Base-by-base conservation (phyloP, 2,113 vertebrate species). In the Tyto alba region DNA sequence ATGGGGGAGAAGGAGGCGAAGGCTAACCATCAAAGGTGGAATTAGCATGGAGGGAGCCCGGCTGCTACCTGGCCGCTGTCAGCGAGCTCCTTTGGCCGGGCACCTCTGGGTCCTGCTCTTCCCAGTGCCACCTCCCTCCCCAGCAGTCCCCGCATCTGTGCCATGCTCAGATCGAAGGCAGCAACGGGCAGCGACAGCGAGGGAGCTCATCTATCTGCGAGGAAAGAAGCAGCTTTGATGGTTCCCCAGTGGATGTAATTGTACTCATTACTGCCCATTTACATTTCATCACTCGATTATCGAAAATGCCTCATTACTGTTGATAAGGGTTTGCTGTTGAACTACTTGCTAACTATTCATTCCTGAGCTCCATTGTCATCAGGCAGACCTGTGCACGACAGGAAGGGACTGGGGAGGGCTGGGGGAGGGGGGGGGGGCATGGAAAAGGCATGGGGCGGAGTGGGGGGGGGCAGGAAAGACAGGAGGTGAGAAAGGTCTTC, bases 241-340 rank as follows among this genome's bases (percentile, higher is more conserved):
- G 96, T 97, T 98, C 99, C 98, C 98, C 96, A 97, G 98, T 97
- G 98, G 98, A 98, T 98, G 97, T 98, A 98, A 98, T 98, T 99
- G 98, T 98, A 98, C 98, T 99, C 98, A 98, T 99, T 99, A 99
- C 98, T 99, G 98, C 97, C 98, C 98, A 99, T 99, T 99, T 99
- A 98, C 99, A 99, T 99, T 98, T 99, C 98, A 98, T 99, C 99
- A 99, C 98, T 98, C 97, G 98, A 98, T 98, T 98, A 99, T 98
- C 97, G 90, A 98, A 98, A 98, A 98, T 97, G 98, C 97, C 98
- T 98, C 98, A 98, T 98, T 98, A 98, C 97, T 93, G 98, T 96
- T 96, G 98, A 98, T 98, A 97, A 98, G 98, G 98, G 94, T 94
- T 97, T 97, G 96, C 96, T 95, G 96, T 95, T 83, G 96, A 96